A percentile compares a stretch with the other conserved stretches of the same genome.
Conservation (phyloP, 2,797 vertebrate genomes). For the Synanceia verrucosa region DNA sequence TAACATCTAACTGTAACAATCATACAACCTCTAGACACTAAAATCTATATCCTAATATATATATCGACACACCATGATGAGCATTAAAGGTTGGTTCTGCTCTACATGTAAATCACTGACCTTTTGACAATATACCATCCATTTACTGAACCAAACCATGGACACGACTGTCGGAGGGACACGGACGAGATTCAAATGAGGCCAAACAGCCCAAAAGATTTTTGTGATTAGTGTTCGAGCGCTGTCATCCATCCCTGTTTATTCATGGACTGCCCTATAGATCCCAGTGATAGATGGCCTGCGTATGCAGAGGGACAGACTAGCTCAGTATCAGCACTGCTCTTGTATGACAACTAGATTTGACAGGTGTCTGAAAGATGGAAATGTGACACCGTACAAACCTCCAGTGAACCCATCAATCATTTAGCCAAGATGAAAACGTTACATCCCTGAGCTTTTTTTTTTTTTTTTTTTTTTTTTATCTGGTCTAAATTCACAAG, state of each 20-base stretch:
- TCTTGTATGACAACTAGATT: slow-evolving; percentile 71
- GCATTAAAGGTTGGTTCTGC: slow-evolving; percentile 5
- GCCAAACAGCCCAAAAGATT: slow-evolving; percentile 37
- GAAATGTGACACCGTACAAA: slow-evolving; percentile 77
- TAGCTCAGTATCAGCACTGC: slow-evolving; percentile 56
- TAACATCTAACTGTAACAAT: neutral
- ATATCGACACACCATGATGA: slow-evolving; percentile 4
- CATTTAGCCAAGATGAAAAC: slow-evolving; percentile 69
- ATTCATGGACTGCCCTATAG: slow-evolving; percentile 52
- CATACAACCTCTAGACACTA: neutral
- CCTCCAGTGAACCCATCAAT: slow-evolving; percentile 76
- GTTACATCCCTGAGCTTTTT: slow-evolving; percentile 60
- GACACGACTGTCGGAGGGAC: slow-evolving; percentile 1
- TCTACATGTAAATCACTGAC: slow-evolving; percentile 19
- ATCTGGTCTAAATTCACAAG: slow-evolving; percentile 62
- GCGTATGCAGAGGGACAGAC: slow-evolving; percentile 45
- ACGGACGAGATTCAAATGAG: slow-evolving; percentile 40
- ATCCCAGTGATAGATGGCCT: slow-evolving; percentile 58
- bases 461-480: slow-evolving; percentile 37
- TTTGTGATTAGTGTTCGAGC: slow-evolving; percentile 59
- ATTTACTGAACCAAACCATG: slow-evolving; percentile 17
- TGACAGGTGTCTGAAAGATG: slow-evolving; percentile 79
- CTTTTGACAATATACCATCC: slow-evolving; percentile 29
- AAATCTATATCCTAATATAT: too few relatives aligned
- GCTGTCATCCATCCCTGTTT: slow-evolving; percentile 57